Evolutionary conservation across 2,888 invertebrate species (phyloP).

Genomic region (Plebejus argus): DNA sequence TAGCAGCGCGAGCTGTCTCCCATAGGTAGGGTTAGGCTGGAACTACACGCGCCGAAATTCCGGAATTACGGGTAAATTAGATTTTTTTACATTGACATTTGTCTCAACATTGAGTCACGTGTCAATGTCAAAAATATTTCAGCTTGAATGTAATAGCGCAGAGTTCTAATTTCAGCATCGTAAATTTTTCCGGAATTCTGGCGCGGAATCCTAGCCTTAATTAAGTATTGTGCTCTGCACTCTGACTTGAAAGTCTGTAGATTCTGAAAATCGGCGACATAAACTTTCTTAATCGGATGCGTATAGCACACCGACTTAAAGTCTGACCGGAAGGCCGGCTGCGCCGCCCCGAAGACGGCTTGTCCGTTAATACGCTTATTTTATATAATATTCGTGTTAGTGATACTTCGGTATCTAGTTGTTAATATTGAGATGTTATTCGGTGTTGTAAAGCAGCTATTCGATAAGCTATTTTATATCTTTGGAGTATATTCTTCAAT

Average conservation of each 20-base stretch:
- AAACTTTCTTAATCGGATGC: neutral
- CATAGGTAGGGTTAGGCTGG: neutral
- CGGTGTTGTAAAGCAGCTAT: constrained; percentile 29
- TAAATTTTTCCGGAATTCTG: neutral
- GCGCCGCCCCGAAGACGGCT: constrained; percentile 60
- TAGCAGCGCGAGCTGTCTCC: neutral
- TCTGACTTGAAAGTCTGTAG: neutral
- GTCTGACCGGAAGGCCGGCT: constrained; percentile 75
- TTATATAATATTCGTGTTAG: constrained; percentile 76
- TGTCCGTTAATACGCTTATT: constrained; percentile 80
- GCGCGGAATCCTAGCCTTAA: neutral
- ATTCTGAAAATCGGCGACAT: neutral
- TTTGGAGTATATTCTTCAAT: constrained; percentile 49
- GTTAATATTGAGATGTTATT: constrained; percentile 55
- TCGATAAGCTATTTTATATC: constrained; percentile 23
- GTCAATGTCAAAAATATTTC: neutral
- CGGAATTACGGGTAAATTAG: neutral
- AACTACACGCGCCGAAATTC: neutral
- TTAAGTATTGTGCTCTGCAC: neutral
- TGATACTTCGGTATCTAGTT: constrained; percentile 54
- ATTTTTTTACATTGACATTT: neutral
- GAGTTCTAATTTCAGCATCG: neutral
- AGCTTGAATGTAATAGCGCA: too few relatives aligned
- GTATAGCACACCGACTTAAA: constrained; percentile 50
- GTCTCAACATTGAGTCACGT: neutral